Percentiles rank a stretch among this genome's conserved stretches.
These are phyloP conservation scores for Chesias legatella DNA, from an alignment of 2,888 invertebrate genomes.

Conservation along the genomic window DNA sequence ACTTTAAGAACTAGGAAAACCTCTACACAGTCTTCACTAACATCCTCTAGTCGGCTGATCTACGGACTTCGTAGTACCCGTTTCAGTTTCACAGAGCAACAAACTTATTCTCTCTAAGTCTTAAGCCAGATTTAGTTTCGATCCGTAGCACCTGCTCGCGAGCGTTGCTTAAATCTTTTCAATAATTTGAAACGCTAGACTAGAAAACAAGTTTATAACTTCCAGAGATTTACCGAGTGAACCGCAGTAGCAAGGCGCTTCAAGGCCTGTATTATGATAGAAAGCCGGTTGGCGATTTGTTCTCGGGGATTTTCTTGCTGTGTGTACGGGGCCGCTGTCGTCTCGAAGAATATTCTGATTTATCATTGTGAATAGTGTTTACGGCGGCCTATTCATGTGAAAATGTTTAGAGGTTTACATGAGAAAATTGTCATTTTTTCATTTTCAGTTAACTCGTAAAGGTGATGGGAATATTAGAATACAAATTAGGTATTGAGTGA, in stretches of 20 bases:
- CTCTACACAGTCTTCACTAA: too few species aligned
- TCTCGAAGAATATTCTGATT: slow-evolving; percentile 50
- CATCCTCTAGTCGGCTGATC: slow-evolving; percentile 1
- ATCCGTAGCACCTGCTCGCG: slow-evolving; percentile 15
- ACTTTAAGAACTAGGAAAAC: too few species aligned
- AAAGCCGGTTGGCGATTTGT: slow-evolving; percentile 25
- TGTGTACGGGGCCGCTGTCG: slow-evolving; percentile 31
- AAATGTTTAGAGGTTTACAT: slow-evolving; percentile 9
- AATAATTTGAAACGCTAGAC: slow-evolving; percentile 22
- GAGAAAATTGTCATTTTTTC: too few species aligned
- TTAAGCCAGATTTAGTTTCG: slow-evolving; percentile 12
- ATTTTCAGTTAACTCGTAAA: too few species aligned
- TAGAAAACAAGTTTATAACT: not conserved
- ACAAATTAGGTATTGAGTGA: too few species aligned
- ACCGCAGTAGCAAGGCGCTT: not conserved
- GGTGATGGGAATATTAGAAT: too few species aligned
- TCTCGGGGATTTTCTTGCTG: slow-evolving; percentile 33
- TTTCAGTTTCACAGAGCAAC: slow-evolving; percentile 6
- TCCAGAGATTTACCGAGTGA: slow-evolving; percentile 1
- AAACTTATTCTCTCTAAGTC: slow-evolving; percentile 4
- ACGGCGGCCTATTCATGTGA: slow-evolving; percentile 45
- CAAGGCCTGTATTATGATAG: not conserved
- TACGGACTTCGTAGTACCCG: slow-evolving; percentile 1
- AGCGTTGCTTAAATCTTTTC: slow-evolving; percentile 5
- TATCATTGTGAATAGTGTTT: slow-evolving; percentile 49